A percentile compares a stretch with the other conserved stretches of the same genome.
These are phyloP conservation scores for Morphnarchus princeps DNA, from an alignment of 2,113 vertebrate species.

Conservation along the genomic window DNA sequence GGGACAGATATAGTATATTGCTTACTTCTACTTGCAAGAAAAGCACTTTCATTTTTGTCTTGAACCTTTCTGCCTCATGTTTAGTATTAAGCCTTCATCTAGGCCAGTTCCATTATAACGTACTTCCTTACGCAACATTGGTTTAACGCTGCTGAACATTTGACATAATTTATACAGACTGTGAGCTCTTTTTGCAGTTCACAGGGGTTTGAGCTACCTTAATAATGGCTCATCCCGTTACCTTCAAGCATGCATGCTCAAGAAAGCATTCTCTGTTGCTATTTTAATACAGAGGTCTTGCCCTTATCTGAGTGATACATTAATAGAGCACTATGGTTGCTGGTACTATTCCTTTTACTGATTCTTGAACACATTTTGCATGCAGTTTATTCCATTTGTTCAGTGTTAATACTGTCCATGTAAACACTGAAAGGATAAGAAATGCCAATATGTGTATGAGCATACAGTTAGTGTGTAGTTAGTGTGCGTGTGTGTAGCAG, in stretches of 20 bases:
- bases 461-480: background rate
- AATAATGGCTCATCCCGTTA: background rate
- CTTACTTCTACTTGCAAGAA: background rate
- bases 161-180: background rate
- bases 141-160: background rate
- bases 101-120: background rate
- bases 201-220: background rate
- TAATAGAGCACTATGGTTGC: background rate
- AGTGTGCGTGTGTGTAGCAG: background rate
- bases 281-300: constrained; percentile 5
- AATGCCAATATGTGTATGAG: background rate
- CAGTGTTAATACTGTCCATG: background rate
- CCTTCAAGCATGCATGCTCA: background rate
- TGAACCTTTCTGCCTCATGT: background rate
- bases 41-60: background rate
- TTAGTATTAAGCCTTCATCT: background rate
- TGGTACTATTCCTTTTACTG: background rate
- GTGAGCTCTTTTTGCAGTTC: background rate
- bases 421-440: background rate
- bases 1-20: background rate
- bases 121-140: background rate
- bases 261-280: background rate
- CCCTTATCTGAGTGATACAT: background rate
- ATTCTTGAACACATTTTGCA: background rate
- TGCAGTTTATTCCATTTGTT: background rate